Evolutionary conservation across 2,113 vertebrate species (phyloP), one percentile per base, ranked within the genome.

Genomic region (Cacatua alba): DNA sequence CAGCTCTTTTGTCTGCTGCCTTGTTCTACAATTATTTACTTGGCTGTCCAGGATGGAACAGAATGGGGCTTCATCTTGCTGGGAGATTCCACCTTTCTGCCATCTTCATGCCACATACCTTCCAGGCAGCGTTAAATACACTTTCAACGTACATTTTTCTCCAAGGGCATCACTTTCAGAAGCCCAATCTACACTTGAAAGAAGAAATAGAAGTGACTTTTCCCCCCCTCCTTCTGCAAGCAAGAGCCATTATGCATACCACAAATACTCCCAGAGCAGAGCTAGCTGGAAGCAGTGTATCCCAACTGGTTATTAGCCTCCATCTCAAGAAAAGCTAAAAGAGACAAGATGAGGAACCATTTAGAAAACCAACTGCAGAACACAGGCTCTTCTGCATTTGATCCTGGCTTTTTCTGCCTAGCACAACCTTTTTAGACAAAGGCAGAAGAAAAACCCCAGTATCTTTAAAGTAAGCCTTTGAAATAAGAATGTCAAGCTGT

Each of bases 11-110:
- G 98, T 98, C 95, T 85, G 25, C 74, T 46, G 53, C 82, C 96
- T 97, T 98, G 97, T 98, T 98, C 97, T 96, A 98, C 98, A 98
- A 97, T 98, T 97, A 98, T 98, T 98, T 98, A 98, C 98, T 95
- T 44, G 91, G 88, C 87, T 44, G 35, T 25, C 20, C 41, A 24
- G 95, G 92, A 53, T 25, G 5, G 14, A 79, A 65, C 33, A 75
- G 79, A 82, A 70, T 11, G 2, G 13, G 46, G 29, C 71, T 95
- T 94, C 76, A 44, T 94, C 74, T 98, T 97, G 94, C 88, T 88
- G n/a, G 39, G 8, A 6, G 68, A 31, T 94, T 44, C 90, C 81
- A 77, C 21, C 49, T 90, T 88, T 63, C 52, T n/a, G 74, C 76
- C 43, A n/a, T 10, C 44, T 57, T 70, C 35, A 7, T 8, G 17